Base-by-base conservation (phyloP, 2,888 invertebrate genomes). In the Drosophila kuntzei region DNA sequence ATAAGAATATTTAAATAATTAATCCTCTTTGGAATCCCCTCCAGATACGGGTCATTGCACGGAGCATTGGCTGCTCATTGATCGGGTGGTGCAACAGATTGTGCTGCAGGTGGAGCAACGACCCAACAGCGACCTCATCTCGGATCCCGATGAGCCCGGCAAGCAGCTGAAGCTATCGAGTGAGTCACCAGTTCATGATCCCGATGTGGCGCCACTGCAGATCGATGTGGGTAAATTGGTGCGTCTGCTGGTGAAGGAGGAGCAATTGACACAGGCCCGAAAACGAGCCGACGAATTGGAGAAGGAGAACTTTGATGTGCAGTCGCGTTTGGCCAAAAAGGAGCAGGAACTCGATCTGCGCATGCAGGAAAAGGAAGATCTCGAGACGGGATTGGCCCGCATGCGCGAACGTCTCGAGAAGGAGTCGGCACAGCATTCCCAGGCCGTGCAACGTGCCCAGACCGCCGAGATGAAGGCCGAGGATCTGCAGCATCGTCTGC, bases 11-110 rank as follows among this genome's bases (percentile, higher is more conserved):
- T n/a, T n/a, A n/a, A n/a, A n/a, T n/a, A n/a, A n/a, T n/a, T n/a
- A n/a, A n/a, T n/a, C 8, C 5, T 0, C 29, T 5, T 8, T n/a
- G 7, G 3, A 16, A 11, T 53, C 18, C 18, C 3, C 8, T 1
- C 2, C 92, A 96, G 96, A 96, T 92, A 97, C 97, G 83, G 97
- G 96, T 74, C 95, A 96, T 11, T 95, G 97, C 91, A 95, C 97
- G 0, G 98, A 98, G 89, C 97, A 98, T 91, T 99, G 99, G 98
- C 92, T 98, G 34, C 94, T 99, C 59, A 95, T 99, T 90, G 99
- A 99, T 92, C 95, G 98, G 71, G 96, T 99, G 67, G 95, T 97
- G 18, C 99, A 99, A 91, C 99, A 99, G 92, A 95, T 99, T 27
- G 96, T 98, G 47, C 93, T 98, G 50, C 98, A 98, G 92, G 95